Conservation (phyloP, 2,113 vertebrate species). For the Penelope pileata region DNA sequence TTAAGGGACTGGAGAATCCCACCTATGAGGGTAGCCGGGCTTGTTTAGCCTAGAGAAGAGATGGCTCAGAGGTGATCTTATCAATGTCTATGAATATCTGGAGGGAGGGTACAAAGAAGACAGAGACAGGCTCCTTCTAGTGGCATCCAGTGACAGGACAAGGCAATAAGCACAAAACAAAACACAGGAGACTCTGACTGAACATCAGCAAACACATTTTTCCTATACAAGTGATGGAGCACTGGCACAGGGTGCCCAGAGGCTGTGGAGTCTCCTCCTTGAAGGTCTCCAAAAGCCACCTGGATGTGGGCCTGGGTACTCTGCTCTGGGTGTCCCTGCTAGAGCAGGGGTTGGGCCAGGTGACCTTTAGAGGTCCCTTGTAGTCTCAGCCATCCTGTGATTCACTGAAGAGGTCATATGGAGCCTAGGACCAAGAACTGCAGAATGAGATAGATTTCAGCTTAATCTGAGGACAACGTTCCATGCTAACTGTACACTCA, state of each 20-base stretch:
- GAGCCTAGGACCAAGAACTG: neutral
- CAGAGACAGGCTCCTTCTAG: neutral
- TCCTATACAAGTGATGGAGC: neutral
- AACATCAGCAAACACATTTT: neutral
- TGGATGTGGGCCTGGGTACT: neutral
- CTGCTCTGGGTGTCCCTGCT: neutral
- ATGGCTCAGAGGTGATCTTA: neutral
- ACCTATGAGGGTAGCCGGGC: neutral
- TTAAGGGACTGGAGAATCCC: neutral
- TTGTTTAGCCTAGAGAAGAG: neutral
- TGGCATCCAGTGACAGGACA: neutral
- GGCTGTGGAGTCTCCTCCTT: neutral
- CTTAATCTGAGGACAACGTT: neutral
- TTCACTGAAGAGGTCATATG: neutral
- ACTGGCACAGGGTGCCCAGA: neutral
- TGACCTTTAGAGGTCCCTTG: neutral
- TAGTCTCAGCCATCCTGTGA: neutral
- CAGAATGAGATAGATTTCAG: neutral
- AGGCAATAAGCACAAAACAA: rapidly evolving
- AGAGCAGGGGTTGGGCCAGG: neutral
- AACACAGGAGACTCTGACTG: neutral
- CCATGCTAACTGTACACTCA: neutral
- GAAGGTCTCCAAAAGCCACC: neutral
- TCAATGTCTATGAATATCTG: neutral
- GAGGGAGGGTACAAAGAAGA: neutral